Conservation (phyloP, 1,140 invertebrate species). For the Drosophila varians region DNA sequence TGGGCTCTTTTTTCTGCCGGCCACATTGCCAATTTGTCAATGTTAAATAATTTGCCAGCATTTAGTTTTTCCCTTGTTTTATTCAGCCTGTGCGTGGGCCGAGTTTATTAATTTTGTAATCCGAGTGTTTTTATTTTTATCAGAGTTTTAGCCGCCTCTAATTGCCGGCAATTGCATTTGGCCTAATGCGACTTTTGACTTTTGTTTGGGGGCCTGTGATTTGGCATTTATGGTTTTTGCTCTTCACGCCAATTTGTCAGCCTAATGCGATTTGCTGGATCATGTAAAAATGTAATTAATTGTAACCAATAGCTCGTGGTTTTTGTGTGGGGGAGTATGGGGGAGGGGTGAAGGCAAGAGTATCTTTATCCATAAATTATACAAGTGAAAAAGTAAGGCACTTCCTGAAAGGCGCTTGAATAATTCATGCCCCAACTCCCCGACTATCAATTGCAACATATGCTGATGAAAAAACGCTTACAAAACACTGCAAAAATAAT, state of each 20-base stretch:
- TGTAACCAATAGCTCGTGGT: constrained; percentile 15
- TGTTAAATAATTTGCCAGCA: constrained; percentile 64
- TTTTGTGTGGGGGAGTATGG: neutral
- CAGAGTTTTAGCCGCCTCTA: too few species aligned
- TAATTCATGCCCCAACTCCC: constrained; percentile 40
- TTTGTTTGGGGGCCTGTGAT: constrained; percentile 22
- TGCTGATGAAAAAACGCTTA: constrained; percentile 46
- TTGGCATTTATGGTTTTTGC: constrained; percentile 30
- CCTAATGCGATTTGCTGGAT: constrained; percentile 52
- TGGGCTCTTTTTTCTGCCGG: constrained; percentile 48
- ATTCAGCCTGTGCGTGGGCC: constrained; percentile 13
- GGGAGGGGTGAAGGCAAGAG: too few species aligned
- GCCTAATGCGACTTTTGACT: constrained; percentile 49
- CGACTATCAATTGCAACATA: constrained; percentile 44
- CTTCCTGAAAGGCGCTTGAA: constrained; percentile 42
- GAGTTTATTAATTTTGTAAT: constrained; percentile 70
- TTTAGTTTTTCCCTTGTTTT: constrained; percentile 45
- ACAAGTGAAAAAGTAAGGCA: constrained; percentile 40
- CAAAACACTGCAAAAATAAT: constrained; percentile 45
- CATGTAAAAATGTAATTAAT: constrained; percentile 44
- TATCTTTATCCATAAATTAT: constrained; percentile 16
- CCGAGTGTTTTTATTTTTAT: constrained; percentile 22
- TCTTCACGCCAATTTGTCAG: constrained; percentile 33
- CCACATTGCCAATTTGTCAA: constrained; percentile 54
- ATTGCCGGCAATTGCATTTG: constrained; percentile 71